Base-by-base conservation (phyloP, 2,888 invertebrate genomes). In the Hemaris fuciformis region DNA sequence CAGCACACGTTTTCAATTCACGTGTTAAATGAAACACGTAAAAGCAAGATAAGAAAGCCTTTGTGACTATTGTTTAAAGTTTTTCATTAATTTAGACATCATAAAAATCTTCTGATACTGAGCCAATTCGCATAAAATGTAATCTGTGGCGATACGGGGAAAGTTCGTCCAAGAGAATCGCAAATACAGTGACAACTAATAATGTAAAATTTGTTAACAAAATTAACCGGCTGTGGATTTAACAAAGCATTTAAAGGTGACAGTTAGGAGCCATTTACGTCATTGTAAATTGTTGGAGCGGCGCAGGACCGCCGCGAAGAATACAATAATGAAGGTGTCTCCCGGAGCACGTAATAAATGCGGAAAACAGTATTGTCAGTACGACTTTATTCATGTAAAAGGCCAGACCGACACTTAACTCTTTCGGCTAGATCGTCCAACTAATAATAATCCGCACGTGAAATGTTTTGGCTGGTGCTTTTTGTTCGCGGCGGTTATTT, bases 401-500 rank as follows among this genome's bases (percentile, higher is more conserved):
- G 82, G 84, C 81, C 84, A 74, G 79, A 76, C 80, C 81, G 85
- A 88, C 91, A 89, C 88, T 90, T 84, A 86, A 84, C 89, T 85
- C 89, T 91, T 86, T 91, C 89, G 91, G 72, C 88, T 91, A 91
- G 90, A 89, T 87, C 91, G 91, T 91, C 92, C 91, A 91, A 88
- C 92, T 92, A 92, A 91, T 92, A 92, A 91, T 92, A 92, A 85
- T 84, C 88, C 85, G 85, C 88, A 89, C 91, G 89, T 91, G 89
- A 92, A 92, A 91, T 91, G 90, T 91, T 91, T 91, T 91, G 92
- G 91, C 91, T 87, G 92, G 87, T 90, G 92, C 88, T 92, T 92
- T 91, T 91, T 91, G 92, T 91, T 91, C 89, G 91, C 85, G 84
- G 83, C 85, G 89, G 90, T 89, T 91, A 92, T 92, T 92, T 92